These are phyloP conservation scores for Gastracanthus pulcherrimus DNA, from an alignment of 2,888 invertebrate genomes.

Conservation along the genomic window DNA sequence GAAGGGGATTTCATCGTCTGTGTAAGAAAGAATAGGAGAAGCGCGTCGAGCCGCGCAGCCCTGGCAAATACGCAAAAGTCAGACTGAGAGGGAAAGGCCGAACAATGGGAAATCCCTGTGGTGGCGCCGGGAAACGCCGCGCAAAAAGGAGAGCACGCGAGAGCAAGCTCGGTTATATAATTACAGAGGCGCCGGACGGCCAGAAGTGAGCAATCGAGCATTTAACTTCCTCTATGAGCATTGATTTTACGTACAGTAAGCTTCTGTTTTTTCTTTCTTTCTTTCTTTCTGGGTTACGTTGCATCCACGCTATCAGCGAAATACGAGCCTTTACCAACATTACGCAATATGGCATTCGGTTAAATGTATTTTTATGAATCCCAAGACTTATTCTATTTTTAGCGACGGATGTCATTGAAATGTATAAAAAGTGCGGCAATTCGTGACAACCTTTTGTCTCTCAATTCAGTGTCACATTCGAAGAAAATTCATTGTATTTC, in stretches of 20 bases:
- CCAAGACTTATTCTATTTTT: too few relatives aligned
- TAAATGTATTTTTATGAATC: too few relatives aligned
- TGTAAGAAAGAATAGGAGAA: not conserved
- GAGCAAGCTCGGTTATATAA: not conserved
- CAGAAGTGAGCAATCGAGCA: too few relatives aligned
- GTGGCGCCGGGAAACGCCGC: too few relatives aligned
- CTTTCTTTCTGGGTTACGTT: too few relatives aligned
- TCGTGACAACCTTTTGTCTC: not conserved
- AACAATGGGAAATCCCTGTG: not conserved
- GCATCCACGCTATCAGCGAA: too few relatives aligned
- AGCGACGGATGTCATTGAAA: not conserved
- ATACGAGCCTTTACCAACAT: too few relatives aligned
- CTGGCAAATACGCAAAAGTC: not conserved
- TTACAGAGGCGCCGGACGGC: not conserved
- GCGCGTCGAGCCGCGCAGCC: too few relatives aligned
- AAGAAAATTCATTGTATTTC: not conserved
- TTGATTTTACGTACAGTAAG: too few relatives aligned
- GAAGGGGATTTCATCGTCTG: not conserved
- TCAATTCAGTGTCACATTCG: not conserved
- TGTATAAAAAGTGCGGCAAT: constrained; percentile 44
- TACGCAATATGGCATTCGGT: too few relatives aligned
- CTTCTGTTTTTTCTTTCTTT: too few relatives aligned
- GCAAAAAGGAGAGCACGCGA: not conserved
- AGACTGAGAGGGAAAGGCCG: not conserved
- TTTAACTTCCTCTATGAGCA: too few relatives aligned